Evolutionary conservation across 2,113 vertebrate species (phyloP).

Genomic region (Peromyscus californicus): DNA sequence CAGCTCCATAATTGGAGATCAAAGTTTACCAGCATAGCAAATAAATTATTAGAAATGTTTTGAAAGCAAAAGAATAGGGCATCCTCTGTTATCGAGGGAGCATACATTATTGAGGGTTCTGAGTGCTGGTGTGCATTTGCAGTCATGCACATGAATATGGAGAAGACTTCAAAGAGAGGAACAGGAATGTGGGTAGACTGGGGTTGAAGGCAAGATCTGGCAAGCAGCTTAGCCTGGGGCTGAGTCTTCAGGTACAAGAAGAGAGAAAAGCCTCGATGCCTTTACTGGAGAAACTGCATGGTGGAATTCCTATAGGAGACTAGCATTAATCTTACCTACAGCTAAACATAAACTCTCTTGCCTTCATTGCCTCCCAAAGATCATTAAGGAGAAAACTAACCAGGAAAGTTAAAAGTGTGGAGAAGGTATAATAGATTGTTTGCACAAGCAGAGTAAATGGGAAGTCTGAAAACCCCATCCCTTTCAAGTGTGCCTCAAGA

Average conservation of each 20-base stretch:
- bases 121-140: background rate
- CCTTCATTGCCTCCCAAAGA: conserved; percentile 48
- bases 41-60: conserved; percentile 38
- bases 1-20: conserved; percentile 38
- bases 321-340: conserved; percentile 18
- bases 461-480: background rate
- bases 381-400: conserved; percentile 38
- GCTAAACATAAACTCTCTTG: background rate
- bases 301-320: conserved; percentile 48
- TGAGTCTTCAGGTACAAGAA: conserved; percentile 4
- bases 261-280: background rate
- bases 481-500: conserved; percentile 23
- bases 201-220: conserved; percentile 34
- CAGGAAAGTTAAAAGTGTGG: background rate
- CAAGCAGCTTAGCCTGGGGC: conserved; percentile 34
- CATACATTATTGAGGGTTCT: background rate
- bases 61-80: conserved; percentile 34
- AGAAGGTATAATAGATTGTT: background rate
- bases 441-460: background rate
- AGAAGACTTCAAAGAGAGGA: conserved; percentile 26
- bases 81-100: background rate
- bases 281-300: conserved; percentile 53
- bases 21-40: conserved; percentile 56
- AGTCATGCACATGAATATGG: background rate
- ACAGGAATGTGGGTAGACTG: background rate